Evolutionary conservation across 30 jellyfish, hydroid and myxozoan genomes (phyloP).

Genomic region (Sanderia malayensis): DNA sequence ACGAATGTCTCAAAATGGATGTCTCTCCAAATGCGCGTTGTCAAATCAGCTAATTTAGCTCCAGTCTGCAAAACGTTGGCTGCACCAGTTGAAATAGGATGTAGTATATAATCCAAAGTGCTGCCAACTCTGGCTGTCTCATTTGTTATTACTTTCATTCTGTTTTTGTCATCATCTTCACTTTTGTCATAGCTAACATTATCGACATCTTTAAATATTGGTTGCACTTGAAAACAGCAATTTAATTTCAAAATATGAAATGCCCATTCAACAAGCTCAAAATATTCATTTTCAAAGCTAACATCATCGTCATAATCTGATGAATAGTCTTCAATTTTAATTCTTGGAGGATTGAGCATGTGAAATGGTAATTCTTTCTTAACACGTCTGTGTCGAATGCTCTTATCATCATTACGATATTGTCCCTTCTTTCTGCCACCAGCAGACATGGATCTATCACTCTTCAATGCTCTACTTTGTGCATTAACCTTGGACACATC

Average conservation of each 20-base stretch:
- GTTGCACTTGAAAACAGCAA: constrained; percentile 26
- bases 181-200: constrained; percentile 17
- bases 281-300: constrained; percentile 53
- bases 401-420: constrained; percentile 15
- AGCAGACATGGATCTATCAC: constrained; percentile 12
- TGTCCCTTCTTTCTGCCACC: constrained; percentile 37
- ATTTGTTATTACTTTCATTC: constrained; percentile 38
- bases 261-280: constrained; percentile 65
- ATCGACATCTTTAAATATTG: constrained; percentile 15
- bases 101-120: constrained; percentile 47
- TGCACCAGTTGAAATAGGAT: constrained; percentile 77
- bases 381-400: neutral
- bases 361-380: constrained; percentile 23
- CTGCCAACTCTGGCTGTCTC: constrained; percentile 73
- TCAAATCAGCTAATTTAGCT: constrained; percentile 63
- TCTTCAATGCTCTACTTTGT: neutral
- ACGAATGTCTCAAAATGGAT: constrained; percentile 48
- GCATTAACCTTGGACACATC: constrained; percentile 5
- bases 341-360: constrained; percentile 54
- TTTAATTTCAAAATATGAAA: constrained; percentile 48
- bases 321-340: constrained; percentile 55
- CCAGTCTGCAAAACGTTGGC: constrained; percentile 69
- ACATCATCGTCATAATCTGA: constrained; percentile 61
- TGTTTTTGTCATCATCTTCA: constrained; percentile 2
- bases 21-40: constrained; percentile 56